Evolutionary conservation across 2,113 vertebrate species (phyloP).

Genomic region (Triplophysa rosa): DNA sequence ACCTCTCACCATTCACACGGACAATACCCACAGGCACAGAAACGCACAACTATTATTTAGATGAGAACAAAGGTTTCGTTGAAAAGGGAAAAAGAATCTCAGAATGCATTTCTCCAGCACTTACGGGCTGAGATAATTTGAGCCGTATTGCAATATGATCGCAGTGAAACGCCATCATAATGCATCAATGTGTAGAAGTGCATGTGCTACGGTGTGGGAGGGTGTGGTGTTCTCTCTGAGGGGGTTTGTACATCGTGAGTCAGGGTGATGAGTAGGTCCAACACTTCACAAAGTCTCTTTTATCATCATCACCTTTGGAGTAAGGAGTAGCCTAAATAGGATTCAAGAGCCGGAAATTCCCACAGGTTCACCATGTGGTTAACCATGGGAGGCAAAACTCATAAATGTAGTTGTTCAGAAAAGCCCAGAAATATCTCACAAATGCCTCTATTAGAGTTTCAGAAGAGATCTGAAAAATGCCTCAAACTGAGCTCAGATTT

Average conservation of each 20-base stretch:
- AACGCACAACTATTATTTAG: conserved; percentile 47
- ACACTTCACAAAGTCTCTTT: conserved; percentile 50
- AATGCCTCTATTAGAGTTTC: no score
- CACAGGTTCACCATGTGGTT: conserved; percentile 10
- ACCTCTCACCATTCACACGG: conserved; percentile 39
- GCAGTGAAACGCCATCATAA: conserved; percentile 51
- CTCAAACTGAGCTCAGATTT: no score
- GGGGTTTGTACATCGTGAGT: conserved; percentile 44
- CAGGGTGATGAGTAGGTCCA: conserved; percentile 49
- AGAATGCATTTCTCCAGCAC: not conserved
- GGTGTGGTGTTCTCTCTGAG: conserved; percentile 56
- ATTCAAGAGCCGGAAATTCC: conserved; percentile 65
- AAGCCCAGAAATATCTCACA: no score
- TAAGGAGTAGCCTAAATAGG: conserved; percentile 54
- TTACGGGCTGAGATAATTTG: conserved; percentile 14
- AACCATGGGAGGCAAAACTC: conserved; percentile 40
- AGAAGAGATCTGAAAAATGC: no score
- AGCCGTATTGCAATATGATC: conserved; percentile 34
- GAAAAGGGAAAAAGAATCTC: conserved; percentile 14
- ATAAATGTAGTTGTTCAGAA: no score
- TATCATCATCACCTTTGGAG: conserved; percentile 53
- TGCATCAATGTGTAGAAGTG: conserved; percentile 45
- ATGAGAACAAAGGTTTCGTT: conserved; percentile 34
- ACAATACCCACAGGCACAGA: conserved; percentile 50
- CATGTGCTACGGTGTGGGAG: conserved; percentile 17